A percentile compares a stretch with the other conserved stretches of the same genome.
These are phyloP conservation scores for Acronicta leporina DNA, from an alignment of 2,888 invertebrate species.

Conservation along the genomic window DNA sequence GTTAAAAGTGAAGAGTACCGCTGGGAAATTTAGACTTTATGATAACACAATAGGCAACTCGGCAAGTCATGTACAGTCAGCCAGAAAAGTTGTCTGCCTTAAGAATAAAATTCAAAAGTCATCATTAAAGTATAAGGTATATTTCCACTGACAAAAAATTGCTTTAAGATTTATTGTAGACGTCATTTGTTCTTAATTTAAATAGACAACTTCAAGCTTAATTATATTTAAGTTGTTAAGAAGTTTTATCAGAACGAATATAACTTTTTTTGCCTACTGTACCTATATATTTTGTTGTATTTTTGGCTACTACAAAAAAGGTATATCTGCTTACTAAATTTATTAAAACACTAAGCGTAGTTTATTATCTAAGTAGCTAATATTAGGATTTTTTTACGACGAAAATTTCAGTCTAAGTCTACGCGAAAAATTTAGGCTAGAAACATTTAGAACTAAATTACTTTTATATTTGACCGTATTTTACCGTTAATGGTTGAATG, in stretches of 20 bases:
- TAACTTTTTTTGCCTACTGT: neutral
- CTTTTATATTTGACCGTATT: neutral
- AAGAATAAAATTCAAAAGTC: too few relatives aligned
- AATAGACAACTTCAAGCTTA: too few relatives aligned
- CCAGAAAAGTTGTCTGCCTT: neutral
- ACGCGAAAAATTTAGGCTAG: constrained; percentile 25
- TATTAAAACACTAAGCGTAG: constrained; percentile 14
- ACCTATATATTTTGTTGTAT: neutral
- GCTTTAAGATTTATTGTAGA: too few relatives aligned
- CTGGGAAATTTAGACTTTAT: constrained; percentile 31
- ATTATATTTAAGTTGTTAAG: too few relatives aligned
- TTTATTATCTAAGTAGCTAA: constrained; percentile 23
- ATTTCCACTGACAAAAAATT: too few relatives aligned
- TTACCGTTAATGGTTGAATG: neutral
- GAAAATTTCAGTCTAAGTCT: constrained; percentile 30
- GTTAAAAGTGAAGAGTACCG: constrained; percentile 18
- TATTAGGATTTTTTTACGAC: constrained; percentile 35
- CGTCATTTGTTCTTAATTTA: too few relatives aligned
- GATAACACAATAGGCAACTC: constrained; percentile 18
- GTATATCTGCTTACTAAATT: neutral
- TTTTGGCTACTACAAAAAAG: constrained; percentile 12
- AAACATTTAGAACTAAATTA: constrained; percentile 8
- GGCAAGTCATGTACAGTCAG: neutral
- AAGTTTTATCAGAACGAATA: too few relatives aligned
- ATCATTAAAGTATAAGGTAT: too few relatives aligned